Evolutionary conservation across 2,113 vertebrate species (phyloP).

Genomic region (Noctilio leporinus): DNA sequence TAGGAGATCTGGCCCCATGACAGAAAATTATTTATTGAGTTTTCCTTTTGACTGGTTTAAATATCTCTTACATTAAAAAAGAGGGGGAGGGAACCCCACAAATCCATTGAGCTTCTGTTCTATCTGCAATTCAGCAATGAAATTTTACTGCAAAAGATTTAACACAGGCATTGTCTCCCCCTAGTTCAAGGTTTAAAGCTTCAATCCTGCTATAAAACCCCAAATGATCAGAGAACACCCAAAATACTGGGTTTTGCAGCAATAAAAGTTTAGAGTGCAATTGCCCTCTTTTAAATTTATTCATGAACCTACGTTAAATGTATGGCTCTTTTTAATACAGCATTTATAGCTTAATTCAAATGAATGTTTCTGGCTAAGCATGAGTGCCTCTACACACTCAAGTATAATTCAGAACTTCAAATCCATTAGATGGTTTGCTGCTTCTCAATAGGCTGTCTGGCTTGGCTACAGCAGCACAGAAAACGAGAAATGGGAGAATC

Average conservation of each 20-base stretch:
- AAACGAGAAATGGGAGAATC: constrained; percentile 67
- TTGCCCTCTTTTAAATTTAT: constrained; percentile 86
- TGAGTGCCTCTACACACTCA: constrained; percentile 89
- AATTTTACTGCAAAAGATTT: constrained; percentile 75
- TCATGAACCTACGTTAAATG: constrained; percentile 83
- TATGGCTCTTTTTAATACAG: constrained; percentile 82
- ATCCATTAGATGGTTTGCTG: constrained; percentile 95
- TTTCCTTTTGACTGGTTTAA: constrained; percentile 77
- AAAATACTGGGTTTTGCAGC: constrained; percentile 81
- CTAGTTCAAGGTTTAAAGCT: constrained; percentile 82
- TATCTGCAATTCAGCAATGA: constrained; percentile 77
- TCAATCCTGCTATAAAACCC: constrained; percentile 79
- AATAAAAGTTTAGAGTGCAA: constrained; percentile 84
- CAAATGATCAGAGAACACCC: constrained; percentile 81
- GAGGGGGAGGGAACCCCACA: background rate
- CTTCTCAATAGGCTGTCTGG: constrained; percentile 89
- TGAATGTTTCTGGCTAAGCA: constrained; percentile 94
- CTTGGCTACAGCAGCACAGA: constrained; percentile 79
- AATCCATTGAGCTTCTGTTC: constrained; percentile 74
- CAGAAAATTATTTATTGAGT: constrained; percentile 78
- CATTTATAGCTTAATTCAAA: constrained; percentile 87
- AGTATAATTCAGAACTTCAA: constrained; percentile 93
- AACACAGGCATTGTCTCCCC: constrained; percentile 76
- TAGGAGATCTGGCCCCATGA: constrained; percentile 72
- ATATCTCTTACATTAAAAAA: constrained; percentile 59